Base-by-base conservation (phyloP, 2,888 invertebrate species). In the Gastracanthus pulcherrimus region DNA sequence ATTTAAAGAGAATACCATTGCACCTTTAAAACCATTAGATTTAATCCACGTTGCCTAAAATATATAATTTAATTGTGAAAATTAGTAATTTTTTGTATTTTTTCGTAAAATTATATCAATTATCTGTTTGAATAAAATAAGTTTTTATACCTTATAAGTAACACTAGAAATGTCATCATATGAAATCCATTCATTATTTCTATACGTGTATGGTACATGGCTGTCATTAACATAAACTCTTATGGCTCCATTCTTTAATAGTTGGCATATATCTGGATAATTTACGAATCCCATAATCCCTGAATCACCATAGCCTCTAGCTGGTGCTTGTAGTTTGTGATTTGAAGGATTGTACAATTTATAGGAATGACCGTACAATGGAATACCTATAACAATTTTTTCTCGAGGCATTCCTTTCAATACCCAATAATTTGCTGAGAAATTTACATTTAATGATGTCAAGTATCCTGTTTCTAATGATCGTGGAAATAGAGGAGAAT, bases 371-470 rank as follows among this genome's bases (percentile, higher is more conserved):
- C 97, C 98, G 89, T 97, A 98, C 0, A 97, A 96, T 5, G 98
- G 98, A 86, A 98, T 93, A 0, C 98, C 98, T 0, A 98, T 93
- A 11, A 97, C 94, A 23, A 98, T 94, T 91, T 97, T 98, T 58
- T 94, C 93, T 48, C 93, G 93, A 23, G 96, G 95, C 92, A 98
- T 94, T 11, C 98, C 98, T 86, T 95, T 94, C 0, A 92, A 88
- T 0, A 94, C 88, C 95, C 97, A 98, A 93, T 96, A 96, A 84
- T 95, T 93, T 0, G 95, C 94, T 0, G 97, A 95, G 91, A 95
- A 96, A 90, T 97, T 97, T 0, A 96, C 94, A 89, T 97, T 98
- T 66, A 97, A 92, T 0, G 95, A 95, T 5, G 93, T 92, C 87
- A 96, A 92, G 85, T 95, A 95, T 1, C 94, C 93, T 51, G 92